phyloP scores from a whole-genome alignment of 1,140 invertebrate species.

The Zaprionus tsacasi region DNA sequence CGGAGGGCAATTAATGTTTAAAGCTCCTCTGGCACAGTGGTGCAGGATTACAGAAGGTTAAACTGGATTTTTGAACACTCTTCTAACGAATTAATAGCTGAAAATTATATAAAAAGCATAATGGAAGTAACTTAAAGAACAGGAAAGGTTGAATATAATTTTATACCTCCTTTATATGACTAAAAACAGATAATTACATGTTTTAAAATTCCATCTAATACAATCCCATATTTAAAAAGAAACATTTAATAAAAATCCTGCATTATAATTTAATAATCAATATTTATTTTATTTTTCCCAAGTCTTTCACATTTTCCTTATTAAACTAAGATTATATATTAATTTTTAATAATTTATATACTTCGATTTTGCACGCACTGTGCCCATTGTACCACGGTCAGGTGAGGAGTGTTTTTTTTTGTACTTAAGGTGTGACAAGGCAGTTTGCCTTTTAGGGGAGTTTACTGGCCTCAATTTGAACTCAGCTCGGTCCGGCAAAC shows the following conservation, averaged over 20 bases:
- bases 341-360: too few relatives aligned
- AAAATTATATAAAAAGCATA: not conserved
- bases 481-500: not conserved
- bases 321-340: not conserved
- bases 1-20: constrained; percentile 61
- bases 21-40: constrained; percentile 37
- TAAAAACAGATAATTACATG: too few relatives aligned
- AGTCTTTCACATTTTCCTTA: not conserved
- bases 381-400: constrained; percentile 10
- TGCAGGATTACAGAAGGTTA: not conserved
- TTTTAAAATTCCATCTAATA: too few relatives aligned
- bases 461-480: constrained; percentile 18
- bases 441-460: not conserved
- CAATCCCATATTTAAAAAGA: too few relatives aligned
- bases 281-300: not conserved
- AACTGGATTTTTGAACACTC: not conserved
- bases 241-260: too few relatives aligned
- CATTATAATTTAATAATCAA: too few relatives aligned
- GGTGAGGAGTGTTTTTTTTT: constrained; percentile 13
- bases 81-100: not conserved
- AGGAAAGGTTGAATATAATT: too few relatives aligned
- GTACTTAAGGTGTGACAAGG: constrained; percentile 16
- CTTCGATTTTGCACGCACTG: not conserved
- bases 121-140: too few relatives aligned
- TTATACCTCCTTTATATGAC: too few relatives aligned